Evolutionary conservation across 2,888 invertebrate species (phyloP).

Genomic region (Xylota segnis): DNA sequence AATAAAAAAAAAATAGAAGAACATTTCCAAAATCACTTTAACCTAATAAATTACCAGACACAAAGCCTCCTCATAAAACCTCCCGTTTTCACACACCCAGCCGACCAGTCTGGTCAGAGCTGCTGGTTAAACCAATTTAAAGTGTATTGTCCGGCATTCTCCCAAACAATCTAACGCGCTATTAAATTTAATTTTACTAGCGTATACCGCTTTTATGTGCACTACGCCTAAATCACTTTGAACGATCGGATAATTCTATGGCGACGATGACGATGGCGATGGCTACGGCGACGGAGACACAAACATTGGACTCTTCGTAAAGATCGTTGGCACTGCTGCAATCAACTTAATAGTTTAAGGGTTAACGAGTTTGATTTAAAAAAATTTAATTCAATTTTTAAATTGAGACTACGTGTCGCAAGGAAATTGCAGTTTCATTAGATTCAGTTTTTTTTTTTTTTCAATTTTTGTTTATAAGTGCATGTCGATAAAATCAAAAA

Average conservation of each 20-base stretch:
- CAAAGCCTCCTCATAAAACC: constrained; percentile 47
- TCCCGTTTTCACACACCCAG: constrained; percentile 36
- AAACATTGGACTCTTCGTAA: constrained; percentile 11
- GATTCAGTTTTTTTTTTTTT: background rate
- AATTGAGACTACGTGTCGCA: constrained; percentile 23
- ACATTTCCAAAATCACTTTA: constrained; percentile 52
- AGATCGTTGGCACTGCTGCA: constrained; percentile 47
- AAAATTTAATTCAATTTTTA: constrained; percentile 65
- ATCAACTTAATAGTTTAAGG: constrained; percentile 72
- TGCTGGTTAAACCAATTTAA: constrained; percentile 71
- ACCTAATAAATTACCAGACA: constrained; percentile 58
- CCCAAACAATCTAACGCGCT: constrained; percentile 66
- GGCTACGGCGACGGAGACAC: constrained; percentile 8
- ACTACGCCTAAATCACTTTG: constrained; percentile 45
- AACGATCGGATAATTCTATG: constrained; percentile 52
- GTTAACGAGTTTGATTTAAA: constrained; percentile 73
- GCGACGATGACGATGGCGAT: background rate
- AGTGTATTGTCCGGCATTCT: constrained; percentile 66
- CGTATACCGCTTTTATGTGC: constrained; percentile 45
- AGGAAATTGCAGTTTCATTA: constrained; percentile 47
- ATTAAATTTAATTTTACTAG: constrained; percentile 70
- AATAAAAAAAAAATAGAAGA: background rate
- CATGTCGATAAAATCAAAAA: constrained; percentile 37
- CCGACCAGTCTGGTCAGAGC: constrained; percentile 15
- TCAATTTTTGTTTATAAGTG: constrained; percentile 19